These are phyloP conservation scores for Epinephelus malabaricus DNA, from an alignment of 2,797 vertebrate genomes.

Conservation along the genomic window DNA sequence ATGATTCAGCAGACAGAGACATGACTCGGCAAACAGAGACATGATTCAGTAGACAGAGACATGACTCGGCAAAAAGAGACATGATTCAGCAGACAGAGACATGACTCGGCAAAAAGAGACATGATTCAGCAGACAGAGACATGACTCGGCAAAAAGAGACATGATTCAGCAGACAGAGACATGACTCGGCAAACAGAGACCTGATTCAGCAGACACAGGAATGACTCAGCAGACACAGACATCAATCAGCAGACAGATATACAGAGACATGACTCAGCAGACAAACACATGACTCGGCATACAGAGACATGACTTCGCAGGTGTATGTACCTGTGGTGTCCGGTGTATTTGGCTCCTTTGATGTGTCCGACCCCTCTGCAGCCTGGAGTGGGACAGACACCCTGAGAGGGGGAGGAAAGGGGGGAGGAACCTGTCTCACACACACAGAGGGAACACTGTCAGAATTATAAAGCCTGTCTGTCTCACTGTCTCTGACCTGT, in stretches of 20 bases:
- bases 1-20: too few species aligned
- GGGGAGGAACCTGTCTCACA: conserved; percentile 73
- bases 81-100: too few species aligned
- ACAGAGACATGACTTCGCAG: neutral
- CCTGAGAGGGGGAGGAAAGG: conserved; percentile 77
- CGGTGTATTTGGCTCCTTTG: conserved; percentile 87
- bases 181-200: neutral
- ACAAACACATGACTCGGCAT: neutral
- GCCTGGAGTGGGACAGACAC: conserved; percentile 86
- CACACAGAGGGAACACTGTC: conserved; percentile 11
- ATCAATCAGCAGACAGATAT: neutral
- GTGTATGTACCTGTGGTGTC: conserved; percentile 83
- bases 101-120: too few species aligned
- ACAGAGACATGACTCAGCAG: neutral
- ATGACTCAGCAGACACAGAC: neutral
- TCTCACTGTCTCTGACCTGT: neutral
- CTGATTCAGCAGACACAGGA: neutral
- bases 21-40: too few species aligned
- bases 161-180: neutral
- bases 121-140: too few species aligned
- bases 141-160: too few species aligned
- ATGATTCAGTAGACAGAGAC: too few species aligned
- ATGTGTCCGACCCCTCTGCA: conserved; percentile 88
- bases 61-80: too few species aligned
- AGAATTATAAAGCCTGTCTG: neutral